Conservation (phyloP, 2,888 invertebrate genomes). For the Chloroclystis v-ata region DNA sequence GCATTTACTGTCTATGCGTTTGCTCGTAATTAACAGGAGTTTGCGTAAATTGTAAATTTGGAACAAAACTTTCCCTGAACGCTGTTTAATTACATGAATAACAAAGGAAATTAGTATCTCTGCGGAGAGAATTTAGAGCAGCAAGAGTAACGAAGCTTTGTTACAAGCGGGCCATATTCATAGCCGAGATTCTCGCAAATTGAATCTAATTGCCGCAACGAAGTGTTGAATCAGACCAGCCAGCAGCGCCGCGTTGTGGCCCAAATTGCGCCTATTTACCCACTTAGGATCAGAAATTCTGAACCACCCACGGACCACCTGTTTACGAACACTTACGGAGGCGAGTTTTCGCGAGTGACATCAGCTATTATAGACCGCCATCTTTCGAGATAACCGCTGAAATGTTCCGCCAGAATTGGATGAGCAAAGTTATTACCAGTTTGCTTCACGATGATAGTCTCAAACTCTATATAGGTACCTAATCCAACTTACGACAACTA, state of each 20-base stretch:
- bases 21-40: constrained; percentile 21
- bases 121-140: constrained; percentile 42
- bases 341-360: constrained; percentile 50
- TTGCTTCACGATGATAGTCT: constrained; percentile 17
- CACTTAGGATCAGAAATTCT: constrained; percentile 60
- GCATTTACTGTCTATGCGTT: constrained; percentile 17
- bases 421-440: constrained; percentile 23
- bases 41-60: constrained; percentile 15
- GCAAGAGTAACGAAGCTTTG: constrained; percentile 60
- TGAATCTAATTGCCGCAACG: constrained; percentile 75
- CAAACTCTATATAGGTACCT: constrained; percentile 7
- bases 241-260: constrained; percentile 44
- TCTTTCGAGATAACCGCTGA: constrained; percentile 28
- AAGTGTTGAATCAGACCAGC: constrained; percentile 74
- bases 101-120: constrained; percentile 40
- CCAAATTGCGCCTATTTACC: constrained; percentile 73
- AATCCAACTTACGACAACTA: constrained; percentile 17
- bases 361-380: constrained; percentile 43
- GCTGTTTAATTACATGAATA: constrained; percentile 41
- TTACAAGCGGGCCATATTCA: constrained; percentile 58
- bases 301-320: constrained; percentile 69
- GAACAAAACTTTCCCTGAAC: constrained; percentile 34
- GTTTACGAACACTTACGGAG: constrained; percentile 60
- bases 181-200: constrained; percentile 63
- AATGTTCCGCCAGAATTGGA: constrained; percentile 24